Base-by-base conservation (phyloP, 2,797 vertebrate genomes). In the Acipenser ruthenus region DNA sequence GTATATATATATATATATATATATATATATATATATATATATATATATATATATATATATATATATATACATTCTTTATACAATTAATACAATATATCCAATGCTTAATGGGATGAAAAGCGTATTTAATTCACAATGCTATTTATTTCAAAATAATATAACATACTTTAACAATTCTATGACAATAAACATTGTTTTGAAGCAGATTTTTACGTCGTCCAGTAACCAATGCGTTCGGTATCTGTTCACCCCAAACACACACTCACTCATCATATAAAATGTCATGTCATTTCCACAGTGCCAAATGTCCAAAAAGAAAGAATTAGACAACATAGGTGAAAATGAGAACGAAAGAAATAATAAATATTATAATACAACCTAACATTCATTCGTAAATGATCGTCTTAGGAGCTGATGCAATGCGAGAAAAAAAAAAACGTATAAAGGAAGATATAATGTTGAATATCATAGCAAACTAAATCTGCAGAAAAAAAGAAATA, bases 131-230 rank as follows among this genome's bases (percentile, higher is more conserved):
- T 83, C 75, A 72, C 83, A 83, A 79, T 81, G 63, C 63, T 65
- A 72, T 87, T 90, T 89, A 90, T 90, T 90, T 80, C 79, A 83
- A 88, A 86, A 84, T 65, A 77, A 68, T 78, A 73, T 78, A 73
- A 72, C 77, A 37, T 37, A 66, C 69, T 72, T 78, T 69, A 77
- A 82, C 78, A 85, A 78, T 69, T 68, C 72, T 80, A 62, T 62
- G 60, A 69, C 71, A 76, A 76, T 71, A 60, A 65, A 63, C 58
- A 70, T 63, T 60, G 59, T 10, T 72, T 68, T 73, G n/a, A 58
- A 58, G 55, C 47, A 65, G 71, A 48, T 60, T 15, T 37, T 76
- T 61, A 67, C 65, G 70, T 13, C 37, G 53, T 60, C 59, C 65
- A 7, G 59, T 66, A 67, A 72, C 67, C 75, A 58, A 12, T 66